Conservation (phyloP, 2,797 vertebrate species). For the Enteromius trimaculatus region DNA sequence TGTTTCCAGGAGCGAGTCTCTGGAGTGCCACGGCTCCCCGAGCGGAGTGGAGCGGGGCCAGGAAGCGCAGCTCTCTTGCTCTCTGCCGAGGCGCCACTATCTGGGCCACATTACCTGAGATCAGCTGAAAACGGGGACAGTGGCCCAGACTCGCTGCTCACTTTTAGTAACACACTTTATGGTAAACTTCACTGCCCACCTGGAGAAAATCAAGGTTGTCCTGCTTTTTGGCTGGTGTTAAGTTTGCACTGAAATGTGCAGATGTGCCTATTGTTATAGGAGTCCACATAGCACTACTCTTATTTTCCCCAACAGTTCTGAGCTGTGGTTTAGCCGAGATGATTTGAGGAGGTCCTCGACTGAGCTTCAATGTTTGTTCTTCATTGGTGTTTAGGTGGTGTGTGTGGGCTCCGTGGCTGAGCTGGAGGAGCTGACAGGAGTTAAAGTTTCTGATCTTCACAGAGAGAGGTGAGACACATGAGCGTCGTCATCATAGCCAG, state of each 20-base stretch:
- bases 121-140: slow-evolving; percentile 73
- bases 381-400: slow-evolving; percentile 82
- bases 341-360: background rate
- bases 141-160: slow-evolving; percentile 71
- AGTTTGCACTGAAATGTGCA: background rate
- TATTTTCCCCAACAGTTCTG: background rate
- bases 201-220: slow-evolving; percentile 24
- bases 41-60: slow-evolving; percentile 49
- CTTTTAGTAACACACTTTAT: slow-evolving; percentile 54
- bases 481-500: background rate
- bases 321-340: background rate
- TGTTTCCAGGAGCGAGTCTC: slow-evolving; percentile 72
- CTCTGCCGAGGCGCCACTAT: slow-evolving; percentile 65
- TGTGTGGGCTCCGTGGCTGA: slow-evolving; percentile 91
- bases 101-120: slow-evolving; percentile 77
- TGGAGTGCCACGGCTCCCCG: slow-evolving; percentile 59
- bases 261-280: background rate
- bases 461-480: slow-evolving; percentile 84
- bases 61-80: slow-evolving; percentile 62
- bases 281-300: background rate
- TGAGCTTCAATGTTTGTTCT: background rate
- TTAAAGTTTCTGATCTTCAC: slow-evolving; percentile 91
- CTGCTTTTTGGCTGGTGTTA: slow-evolving; percentile 20
- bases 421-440: slow-evolving; percentile 87
- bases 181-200: slow-evolving; percentile 47